Conservation (phyloP, 2,113 vertebrate genomes). For the Vidua macroura region DNA sequence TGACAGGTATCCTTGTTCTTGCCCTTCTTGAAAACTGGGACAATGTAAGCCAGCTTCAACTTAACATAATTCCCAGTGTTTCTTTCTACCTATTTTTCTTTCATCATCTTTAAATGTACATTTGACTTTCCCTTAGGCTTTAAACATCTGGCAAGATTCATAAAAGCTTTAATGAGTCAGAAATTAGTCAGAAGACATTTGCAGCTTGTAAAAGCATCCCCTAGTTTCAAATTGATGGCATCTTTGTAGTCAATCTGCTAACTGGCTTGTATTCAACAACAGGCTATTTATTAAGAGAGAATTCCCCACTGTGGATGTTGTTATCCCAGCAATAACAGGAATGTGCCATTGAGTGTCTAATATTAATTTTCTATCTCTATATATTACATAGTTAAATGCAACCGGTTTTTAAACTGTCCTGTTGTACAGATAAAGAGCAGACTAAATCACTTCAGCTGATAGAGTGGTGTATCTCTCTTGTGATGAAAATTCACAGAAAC, state of each 20-base stretch:
- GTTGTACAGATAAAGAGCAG: not conserved
- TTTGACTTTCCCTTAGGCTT: constrained; percentile 21
- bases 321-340: not conserved
- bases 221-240: constrained; percentile 39
- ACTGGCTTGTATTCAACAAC: constrained; percentile 38
- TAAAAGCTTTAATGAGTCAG: constrained; percentile 53
- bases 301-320: constrained; percentile 7
- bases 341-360: not conserved
- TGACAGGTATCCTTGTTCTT: not conserved
- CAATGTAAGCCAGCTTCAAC: not conserved
- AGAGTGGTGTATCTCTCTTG: not conserved
- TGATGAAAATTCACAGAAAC: not conserved
- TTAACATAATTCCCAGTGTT: not conserved
- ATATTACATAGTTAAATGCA: not conserved
- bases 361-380: not conserved
- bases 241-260: constrained; percentile 36
- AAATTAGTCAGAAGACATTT: constrained; percentile 63
- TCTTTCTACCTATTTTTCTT: not conserved
- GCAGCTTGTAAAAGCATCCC: constrained; percentile 50
- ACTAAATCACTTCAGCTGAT: not conserved
- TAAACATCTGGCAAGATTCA: constrained; percentile 56
- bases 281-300: constrained; percentile 50
- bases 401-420: not conserved
- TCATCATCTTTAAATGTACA: not conserved
- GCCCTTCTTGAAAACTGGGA: not conserved